Conservation (phyloP, 2,113 vertebrate genomes). For the Ariopsis seemanni region DNA sequence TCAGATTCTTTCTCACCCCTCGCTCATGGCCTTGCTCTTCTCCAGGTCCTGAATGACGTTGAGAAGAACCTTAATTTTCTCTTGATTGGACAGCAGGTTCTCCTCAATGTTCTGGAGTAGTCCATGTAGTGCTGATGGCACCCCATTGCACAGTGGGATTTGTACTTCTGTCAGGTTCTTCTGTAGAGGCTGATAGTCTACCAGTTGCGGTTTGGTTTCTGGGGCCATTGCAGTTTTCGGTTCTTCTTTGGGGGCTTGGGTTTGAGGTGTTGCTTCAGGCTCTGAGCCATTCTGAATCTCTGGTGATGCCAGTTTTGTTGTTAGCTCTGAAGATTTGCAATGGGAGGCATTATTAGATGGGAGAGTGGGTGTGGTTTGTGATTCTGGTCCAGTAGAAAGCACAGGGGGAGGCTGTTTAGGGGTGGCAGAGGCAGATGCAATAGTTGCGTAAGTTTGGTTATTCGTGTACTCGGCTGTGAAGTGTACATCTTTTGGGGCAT, state of each 20-base stretch:
- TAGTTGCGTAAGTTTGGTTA: slow-evolving; percentile 17
- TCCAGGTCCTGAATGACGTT: slow-evolving; percentile 99
- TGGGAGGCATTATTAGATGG: slow-evolving; percentile 56
- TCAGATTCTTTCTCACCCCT: slow-evolving; percentile 81
- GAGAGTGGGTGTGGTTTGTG: slow-evolving; percentile 51
- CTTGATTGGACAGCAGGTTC: slow-evolving; percentile 90
- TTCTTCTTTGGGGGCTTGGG: slow-evolving; percentile 23
- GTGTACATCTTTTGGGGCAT: slow-evolving; percentile 31
- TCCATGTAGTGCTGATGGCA: slow-evolving; percentile 77
- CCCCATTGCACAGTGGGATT: slow-evolving; percentile 74
- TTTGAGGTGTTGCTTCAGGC: slow-evolving; percentile 52
- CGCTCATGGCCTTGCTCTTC: slow-evolving; percentile 91
- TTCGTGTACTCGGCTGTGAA: background rate
- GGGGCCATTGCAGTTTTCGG: background rate
- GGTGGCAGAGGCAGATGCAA: background rate
- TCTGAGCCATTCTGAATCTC: slow-evolving; percentile 41
- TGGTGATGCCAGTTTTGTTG: slow-evolving; percentile 52
- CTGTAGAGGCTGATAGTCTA: slow-evolving; percentile 7
- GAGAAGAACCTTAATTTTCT: slow-evolving; percentile 98
- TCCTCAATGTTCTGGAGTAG: slow-evolving; percentile 91
- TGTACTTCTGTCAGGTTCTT: slow-evolving; percentile 27
- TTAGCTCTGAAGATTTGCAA: background rate
- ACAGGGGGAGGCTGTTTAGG: slow-evolving; percentile 51
- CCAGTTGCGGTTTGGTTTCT: slow-evolving; percentile 7
- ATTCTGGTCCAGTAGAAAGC: slow-evolving; percentile 45